Evolutionary conservation across 2,888 invertebrate genomes (phyloP), one percentile per base, ranked within the genome.

Genomic region (Syrista parreyssii): DNA sequence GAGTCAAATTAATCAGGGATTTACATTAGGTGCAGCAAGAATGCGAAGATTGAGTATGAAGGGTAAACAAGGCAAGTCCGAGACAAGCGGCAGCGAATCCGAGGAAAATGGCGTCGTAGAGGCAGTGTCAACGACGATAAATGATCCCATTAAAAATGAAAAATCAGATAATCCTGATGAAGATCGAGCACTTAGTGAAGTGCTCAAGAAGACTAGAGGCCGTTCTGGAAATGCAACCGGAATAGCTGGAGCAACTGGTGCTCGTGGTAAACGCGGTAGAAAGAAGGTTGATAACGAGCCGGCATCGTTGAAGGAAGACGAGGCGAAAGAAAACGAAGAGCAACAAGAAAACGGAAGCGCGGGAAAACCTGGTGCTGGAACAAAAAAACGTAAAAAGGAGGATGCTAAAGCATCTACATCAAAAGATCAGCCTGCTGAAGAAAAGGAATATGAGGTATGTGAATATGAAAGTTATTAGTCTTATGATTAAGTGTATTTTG

Each of bases 371-470:
- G 83, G 80, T 74, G 82, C 12, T 69, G 77, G 74, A 82, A 83
- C 12, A 89, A 88, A 69, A 74, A 87, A 85, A 12, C 82, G 86
- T 12, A 89, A 84, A 82, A 89, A 85, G 77, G 88, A 87, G 6
- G 86, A 89, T 68, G 82, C 80, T 12, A 87, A 86, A 72, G 81
- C 83, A 0, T 82, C 84, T 4, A 84, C 83, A 23, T 87, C 84
- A 81, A 92, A 92, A 86, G 90, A 87, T 85, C 86, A 87, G 88
- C 82, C 84, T 35, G 82, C 86, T 4, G 92, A 91, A 12, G 92
- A 92, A 80, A 91, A 92, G 78, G 94, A 93, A 79, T 94, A 93
- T 82, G 94, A 94, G 93, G 94, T 93, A 82, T 77, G 79, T 75
- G 15, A 40, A 40, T 40, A 40, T 40, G 15, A 40, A 15, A 15